phyloP scores from a whole-genome alignment of 2,113 vertebrate species.

The Rhea americana region DNA sequence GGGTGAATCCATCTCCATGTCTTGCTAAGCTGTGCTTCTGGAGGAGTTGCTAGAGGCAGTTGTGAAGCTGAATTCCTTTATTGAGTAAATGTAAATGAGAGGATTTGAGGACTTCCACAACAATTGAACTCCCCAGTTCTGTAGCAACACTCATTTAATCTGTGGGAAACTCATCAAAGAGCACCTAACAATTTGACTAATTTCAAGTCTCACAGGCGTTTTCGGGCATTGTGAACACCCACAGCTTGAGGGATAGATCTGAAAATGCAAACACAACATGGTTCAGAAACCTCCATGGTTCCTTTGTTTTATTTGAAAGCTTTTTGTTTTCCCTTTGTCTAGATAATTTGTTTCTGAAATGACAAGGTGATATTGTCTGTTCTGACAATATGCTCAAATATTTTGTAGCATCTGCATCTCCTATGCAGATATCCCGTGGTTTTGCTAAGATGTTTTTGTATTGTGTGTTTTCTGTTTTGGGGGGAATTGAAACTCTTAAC shows the following conservation, averaged over 20 bases:
- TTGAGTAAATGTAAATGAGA: constrained; percentile 44
- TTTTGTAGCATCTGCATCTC: neutral
- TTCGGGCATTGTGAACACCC: neutral
- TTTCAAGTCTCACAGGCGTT: neutral
- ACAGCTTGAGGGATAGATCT: neutral
- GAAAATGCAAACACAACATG: neutral
- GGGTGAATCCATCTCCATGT: constrained; percentile 26
- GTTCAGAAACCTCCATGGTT: neutral
- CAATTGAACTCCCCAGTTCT: constrained; percentile 30
- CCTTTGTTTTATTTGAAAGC: neutral
- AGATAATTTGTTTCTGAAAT: neutral
- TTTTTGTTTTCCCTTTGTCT: neutral
- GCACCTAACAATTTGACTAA: neutral
- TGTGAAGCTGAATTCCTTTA: constrained; percentile 24
- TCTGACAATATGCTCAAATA: neutral
- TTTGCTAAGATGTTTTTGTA: neutral
- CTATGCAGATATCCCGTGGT: neutral
- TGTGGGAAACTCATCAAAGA: constrained; percentile 36
- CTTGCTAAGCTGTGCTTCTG: constrained; percentile 11
- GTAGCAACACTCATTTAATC: constrained; percentile 12
- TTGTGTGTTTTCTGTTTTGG: neutral
- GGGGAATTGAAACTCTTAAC: neutral
- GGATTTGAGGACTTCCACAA: constrained; percentile 45
- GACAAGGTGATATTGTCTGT: neutral
- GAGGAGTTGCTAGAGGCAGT: constrained; percentile 13